Evolutionary conservation across 2,888 invertebrate species (phyloP), one percentile per base, ranked within the genome.

Genomic region (Anthophora plumipes): DNA sequence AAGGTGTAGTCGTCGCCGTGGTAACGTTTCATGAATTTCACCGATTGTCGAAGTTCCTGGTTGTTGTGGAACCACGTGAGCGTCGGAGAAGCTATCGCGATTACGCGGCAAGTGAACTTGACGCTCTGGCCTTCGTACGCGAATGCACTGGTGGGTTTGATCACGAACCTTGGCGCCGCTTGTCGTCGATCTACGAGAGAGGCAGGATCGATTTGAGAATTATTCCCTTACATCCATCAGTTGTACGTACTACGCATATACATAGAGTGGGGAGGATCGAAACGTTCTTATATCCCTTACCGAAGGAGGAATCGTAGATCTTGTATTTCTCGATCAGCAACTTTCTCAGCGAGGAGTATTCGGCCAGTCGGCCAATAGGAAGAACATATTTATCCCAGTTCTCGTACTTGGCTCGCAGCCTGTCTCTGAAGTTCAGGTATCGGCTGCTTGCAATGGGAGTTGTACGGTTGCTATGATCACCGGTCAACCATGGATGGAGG

Each of bases 11-110:
- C 98, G 90, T 99, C 98, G 71, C 97, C 98, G 57, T 96, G 95
- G 93, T 99, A 99, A 91, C 99, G 96, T 94, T 99, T 99, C 99
- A 99, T 99, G 94, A 98, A 99, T 94, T 99, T 99, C 85, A 99
- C 99, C 88, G 98, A 98, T 94, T 99, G 99, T 72, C 98, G 95
- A 71, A 99, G 94, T 92, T 99, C 99, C 91, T 96, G 95, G 94
- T 98, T 98, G 94, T 98, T 98, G 91, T 97, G 97, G 86, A 96
- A 97, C 99, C 99, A 99, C 31, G 98, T 97, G 82, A 99, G 96
- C 0, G 98, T 98, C 50, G 99, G 98, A 31, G 98, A 96, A 39
- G 99, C 98, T 87, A 97, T 96, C 0, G 98, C 98, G 91, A 99
- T 98, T 88, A 99, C 97, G 90, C 99, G 97, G 93, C 99, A 99